Evolutionary conservation across 2,888 invertebrate genomes (phyloP).

Genomic region (Achlya flavicornis): DNA sequence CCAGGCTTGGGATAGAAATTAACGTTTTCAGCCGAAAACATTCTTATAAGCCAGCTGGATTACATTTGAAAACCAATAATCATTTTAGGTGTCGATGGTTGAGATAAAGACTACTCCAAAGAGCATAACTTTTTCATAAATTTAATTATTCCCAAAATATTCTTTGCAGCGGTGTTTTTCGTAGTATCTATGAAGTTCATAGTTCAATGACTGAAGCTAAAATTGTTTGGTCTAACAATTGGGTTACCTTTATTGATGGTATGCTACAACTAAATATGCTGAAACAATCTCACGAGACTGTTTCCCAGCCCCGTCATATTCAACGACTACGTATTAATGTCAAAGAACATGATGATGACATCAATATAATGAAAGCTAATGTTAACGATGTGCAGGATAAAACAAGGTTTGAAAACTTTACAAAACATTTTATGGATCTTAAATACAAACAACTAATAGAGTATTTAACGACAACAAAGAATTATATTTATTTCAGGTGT

Average conservation of each 20-base stretch:
- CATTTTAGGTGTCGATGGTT: no score
- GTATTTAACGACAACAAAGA: slow-evolving; percentile 16
- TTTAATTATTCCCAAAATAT: no score
- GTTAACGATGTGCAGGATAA: slow-evolving; percentile 31
- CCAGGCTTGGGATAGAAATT: no score
- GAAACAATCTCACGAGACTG: slow-evolving; percentile 81
- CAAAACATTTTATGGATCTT: not conserved
- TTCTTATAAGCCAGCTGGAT: no score
- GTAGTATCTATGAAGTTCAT: slow-evolving; percentile 38
- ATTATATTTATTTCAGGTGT: slow-evolving; percentile 44
- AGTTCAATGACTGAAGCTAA: slow-evolving; percentile 45
- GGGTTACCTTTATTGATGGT: slow-evolving; percentile 91
- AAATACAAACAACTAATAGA: slow-evolving; percentile 37
- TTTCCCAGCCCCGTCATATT: slow-evolving; percentile 82
- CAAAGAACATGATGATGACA: slow-evolving; percentile 34
- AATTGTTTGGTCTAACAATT: slow-evolving; percentile 88
- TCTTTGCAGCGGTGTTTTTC: slow-evolving; percentile 47
- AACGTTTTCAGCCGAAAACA: no score
- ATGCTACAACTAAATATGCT: slow-evolving; percentile 90
- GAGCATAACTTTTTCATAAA: no score
- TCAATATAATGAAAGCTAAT: slow-evolving; percentile 31
- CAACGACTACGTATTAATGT: slow-evolving; percentile 15
- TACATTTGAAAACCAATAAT: no score
- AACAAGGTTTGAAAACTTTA: slow-evolving; percentile 40
- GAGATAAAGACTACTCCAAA: no score